Percentiles rank a stretch among this genome's conserved stretches.
phyloP scores from a whole-genome alignment of 2,797 vertebrate species.

The Rhodeus uyekii region DNA sequence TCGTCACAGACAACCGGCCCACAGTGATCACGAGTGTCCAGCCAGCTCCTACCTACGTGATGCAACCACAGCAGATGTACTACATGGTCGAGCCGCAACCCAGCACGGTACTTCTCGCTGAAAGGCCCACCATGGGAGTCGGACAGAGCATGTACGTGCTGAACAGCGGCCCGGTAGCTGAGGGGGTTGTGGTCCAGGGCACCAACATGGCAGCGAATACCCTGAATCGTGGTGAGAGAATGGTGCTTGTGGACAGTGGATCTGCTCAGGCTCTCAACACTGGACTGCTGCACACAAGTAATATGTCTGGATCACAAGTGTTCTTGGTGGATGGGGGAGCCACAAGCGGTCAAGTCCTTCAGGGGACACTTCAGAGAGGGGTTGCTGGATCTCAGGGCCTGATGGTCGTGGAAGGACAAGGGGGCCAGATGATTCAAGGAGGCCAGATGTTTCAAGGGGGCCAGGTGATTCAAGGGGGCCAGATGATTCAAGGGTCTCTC shows the following conservation, averaged over 20 bases:
- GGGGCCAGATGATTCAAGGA: too few species aligned
- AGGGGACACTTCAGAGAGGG: constrained; percentile 55
- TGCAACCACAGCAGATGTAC: constrained; percentile 69
- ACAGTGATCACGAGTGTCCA: constrained; percentile 38
- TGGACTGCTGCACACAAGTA: constrained; percentile 38
- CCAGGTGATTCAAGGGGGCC: too few species aligned
- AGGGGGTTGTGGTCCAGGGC: constrained; percentile 51
- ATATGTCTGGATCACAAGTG: constrained; percentile 51
- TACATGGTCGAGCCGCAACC: constrained; percentile 80
- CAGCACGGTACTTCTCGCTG: constrained; percentile 81
- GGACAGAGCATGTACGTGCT: constrained; percentile 70
- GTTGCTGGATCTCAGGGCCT: constrained; percentile 63
- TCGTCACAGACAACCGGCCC: constrained; percentile 26
- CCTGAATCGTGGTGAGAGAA: constrained; percentile 40
- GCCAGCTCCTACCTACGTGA: constrained; percentile 63
- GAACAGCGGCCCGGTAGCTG: constrained; percentile 49
- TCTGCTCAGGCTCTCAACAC: constrained; percentile 42
- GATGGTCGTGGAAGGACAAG: constrained; percentile 60
- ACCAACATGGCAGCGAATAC: constrained; percentile 47
- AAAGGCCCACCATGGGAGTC: constrained; percentile 69
- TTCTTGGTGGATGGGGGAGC: constrained; percentile 54
- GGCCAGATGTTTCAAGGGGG: too few species aligned
- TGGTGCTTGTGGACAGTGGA: constrained; percentile 63
- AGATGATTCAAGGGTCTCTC: constrained; percentile 56
- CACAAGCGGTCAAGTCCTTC: constrained; percentile 52